phyloP scores from a whole-genome alignment of 2,888 invertebrate genomes.

The Acholoe squamosa region DNA sequence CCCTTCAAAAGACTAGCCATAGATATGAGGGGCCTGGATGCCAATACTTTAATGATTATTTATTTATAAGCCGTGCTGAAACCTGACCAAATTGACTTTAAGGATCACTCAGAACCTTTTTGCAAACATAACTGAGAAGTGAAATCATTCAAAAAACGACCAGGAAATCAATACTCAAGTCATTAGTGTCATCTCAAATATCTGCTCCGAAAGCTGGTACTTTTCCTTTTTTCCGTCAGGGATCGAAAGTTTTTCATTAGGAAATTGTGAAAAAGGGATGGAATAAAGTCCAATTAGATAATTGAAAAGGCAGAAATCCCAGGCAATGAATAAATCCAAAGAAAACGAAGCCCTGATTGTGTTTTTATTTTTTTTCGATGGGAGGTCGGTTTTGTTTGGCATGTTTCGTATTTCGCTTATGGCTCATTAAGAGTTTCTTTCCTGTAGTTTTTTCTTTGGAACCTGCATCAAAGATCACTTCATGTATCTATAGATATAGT shows the following conservation, averaged over 20 bases:
- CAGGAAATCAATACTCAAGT: neutral
- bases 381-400: too few relatives aligned
- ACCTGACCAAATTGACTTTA: neutral
- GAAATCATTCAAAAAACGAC: neutral
- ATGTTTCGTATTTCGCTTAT: too few relatives aligned
- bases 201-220: neutral
- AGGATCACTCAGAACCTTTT: neutral
- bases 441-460: too few relatives aligned
- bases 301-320: neutral
- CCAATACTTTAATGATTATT: neutral
- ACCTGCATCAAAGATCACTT: too few relatives aligned
- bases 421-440: too few relatives aligned
- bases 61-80: neutral
- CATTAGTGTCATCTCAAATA: slow-evolving; percentile 6
- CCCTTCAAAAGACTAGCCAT: too few relatives aligned
- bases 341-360: too few relatives aligned
- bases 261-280: neutral
- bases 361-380: too few relatives aligned
- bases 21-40: neutral
- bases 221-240: neutral
- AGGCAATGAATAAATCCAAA: neutral
- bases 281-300: neutral
- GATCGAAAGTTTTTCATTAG: neutral
- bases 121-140: neutral
- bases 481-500: too few relatives aligned